These are phyloP conservation scores for Cataglyphis albicans DNA, from an alignment of 2,888 invertebrate species.

Conservation along the genomic window DNA sequence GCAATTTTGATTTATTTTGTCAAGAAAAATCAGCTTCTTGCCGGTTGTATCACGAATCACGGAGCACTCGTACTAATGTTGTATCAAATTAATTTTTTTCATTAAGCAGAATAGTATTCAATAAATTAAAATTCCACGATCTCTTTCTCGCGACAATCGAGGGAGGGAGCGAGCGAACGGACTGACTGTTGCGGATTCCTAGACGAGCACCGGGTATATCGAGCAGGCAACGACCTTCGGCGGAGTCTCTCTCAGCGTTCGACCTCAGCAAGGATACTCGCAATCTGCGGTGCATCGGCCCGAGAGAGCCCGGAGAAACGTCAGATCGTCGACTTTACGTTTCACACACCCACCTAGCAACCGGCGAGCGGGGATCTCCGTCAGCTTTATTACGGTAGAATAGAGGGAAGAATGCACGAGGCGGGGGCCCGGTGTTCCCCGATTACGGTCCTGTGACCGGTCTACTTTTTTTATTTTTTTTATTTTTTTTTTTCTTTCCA, in stretches of 20 bases:
- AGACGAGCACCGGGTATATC: slow-evolving; percentile 75
- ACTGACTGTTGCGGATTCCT: slow-evolving; percentile 46
- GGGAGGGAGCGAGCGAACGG: background rate
- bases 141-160: background rate
- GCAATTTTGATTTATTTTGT: too few relatives aligned
- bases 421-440: slow-evolving; percentile 16
- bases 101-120: background rate
- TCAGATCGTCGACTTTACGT: slow-evolving; percentile 78
- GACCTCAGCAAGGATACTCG: slow-evolving; percentile 83
- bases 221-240: slow-evolving; percentile 83
- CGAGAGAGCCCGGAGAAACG: slow-evolving; percentile 65
- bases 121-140: background rate
- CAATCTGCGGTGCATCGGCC: slow-evolving; percentile 84
- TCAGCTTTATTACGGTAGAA: slow-evolving; percentile 47
- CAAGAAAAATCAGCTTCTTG: too few relatives aligned
- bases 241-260: slow-evolving; percentile 59
- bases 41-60: too few relatives aligned
- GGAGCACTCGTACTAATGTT: background rate
- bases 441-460: slow-evolving; percentile 25
- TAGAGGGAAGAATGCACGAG: background rate
- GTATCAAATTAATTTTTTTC: background rate
- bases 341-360: slow-evolving; percentile 76
- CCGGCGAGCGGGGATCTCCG: slow-evolving; percentile 41
- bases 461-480: slow-evolving; percentile 3
- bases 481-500: background rate